phyloP scores from a whole-genome alignment of 1,140 invertebrate species.

The Polypedilum vanderplanki region DNA sequence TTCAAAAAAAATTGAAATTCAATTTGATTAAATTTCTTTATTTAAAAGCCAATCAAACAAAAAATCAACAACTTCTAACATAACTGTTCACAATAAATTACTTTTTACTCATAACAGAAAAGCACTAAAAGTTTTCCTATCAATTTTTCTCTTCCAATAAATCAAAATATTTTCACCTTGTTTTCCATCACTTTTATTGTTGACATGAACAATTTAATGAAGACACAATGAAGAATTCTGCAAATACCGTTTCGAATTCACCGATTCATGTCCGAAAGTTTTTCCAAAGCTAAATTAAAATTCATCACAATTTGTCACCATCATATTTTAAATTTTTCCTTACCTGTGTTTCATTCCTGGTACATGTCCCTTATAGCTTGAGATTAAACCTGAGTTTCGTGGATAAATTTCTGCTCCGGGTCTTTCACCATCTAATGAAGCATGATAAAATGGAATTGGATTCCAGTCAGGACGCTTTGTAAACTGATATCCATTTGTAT shows the following conservation, averaged over 20 bases:
- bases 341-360: neutral
- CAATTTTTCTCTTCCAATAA: no score
- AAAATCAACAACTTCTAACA: no score
- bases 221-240: conserved; percentile 30
- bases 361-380: neutral
- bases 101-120: no score
- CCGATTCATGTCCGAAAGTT: neutral
- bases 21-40: no score
- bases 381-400: conserved; percentile 9
- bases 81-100: no score
- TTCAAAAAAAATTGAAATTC: no score
- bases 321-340: conserved; percentile 2
- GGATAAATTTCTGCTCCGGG: conserved; percentile 1
- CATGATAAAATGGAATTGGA: conserved; percentile 22
- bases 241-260: conserved; percentile 35
- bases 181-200: no score
- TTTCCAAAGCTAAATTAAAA: conserved; percentile 15
- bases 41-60: no score
- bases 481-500: conserved; percentile 12
- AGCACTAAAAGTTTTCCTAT: no score
- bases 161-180: no score
- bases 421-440: neutral
- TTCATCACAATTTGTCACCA: neutral
- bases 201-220: neutral
- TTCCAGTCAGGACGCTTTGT: neutral